phyloP scores from a whole-genome alignment of 2,797 vertebrate genomes.

The Neomorphus geoffroyi region DNA sequence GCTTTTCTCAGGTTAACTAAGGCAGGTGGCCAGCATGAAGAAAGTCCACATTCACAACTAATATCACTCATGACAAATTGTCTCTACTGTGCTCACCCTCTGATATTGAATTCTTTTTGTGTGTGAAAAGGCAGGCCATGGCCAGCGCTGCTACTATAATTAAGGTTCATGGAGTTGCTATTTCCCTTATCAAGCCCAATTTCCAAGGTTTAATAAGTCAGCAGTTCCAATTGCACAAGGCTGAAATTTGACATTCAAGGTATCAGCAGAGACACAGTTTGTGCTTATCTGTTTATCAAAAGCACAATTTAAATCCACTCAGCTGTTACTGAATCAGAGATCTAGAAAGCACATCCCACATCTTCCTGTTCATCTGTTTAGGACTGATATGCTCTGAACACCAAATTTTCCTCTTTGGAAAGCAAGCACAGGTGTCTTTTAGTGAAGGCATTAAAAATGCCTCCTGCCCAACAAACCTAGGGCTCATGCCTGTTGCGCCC shows the following conservation, averaged over 20 bases:
- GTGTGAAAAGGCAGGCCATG: not conserved
- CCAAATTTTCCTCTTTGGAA: not conserved
- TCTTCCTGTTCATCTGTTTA: not conserved
- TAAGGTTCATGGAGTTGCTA: not conserved
- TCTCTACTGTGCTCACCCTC: not conserved
- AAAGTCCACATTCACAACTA: not conserved
- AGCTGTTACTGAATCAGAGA: not conserved
- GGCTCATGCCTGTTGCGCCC: not conserved
- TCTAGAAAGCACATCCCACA: not conserved
- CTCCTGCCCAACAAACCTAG: not conserved
- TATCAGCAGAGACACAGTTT: not conserved
- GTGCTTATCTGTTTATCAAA: not conserved
- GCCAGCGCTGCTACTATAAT: not conserved
- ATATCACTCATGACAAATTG: not conserved
- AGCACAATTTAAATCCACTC: not conserved
- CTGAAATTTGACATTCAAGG: not conserved
- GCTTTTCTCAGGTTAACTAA: not conserved
- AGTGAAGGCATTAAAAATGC: not conserved
- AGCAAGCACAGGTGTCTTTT: not conserved
- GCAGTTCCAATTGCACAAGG: not conserved
- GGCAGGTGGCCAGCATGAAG: accelerated
- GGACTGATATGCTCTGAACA: not conserved
- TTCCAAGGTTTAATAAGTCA: not conserved
- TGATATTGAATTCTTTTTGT: not conserved
- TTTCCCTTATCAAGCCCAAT: not conserved